phyloP scores from a whole-genome alignment of 2,797 vertebrate genomes.

The Dromococcyx pavoninus region DNA sequence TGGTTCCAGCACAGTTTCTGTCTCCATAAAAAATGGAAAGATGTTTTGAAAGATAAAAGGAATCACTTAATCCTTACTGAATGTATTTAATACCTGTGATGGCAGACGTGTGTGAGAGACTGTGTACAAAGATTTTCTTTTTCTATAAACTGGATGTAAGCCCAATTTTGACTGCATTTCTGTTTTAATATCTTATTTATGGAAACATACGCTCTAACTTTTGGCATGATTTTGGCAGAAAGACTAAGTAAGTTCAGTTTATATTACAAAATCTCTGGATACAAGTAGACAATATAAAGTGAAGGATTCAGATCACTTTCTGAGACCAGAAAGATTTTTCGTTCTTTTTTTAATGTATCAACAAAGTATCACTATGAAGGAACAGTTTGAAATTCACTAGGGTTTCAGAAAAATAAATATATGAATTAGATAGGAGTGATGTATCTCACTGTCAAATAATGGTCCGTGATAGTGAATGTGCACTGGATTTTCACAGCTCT shows the following conservation, averaged over 20 bases:
- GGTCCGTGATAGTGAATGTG: conserved; percentile 4
- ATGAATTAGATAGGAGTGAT: conserved; percentile 9
- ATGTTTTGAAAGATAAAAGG: background rate
- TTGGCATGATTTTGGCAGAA: background rate
- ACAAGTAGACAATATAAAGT: background rate
- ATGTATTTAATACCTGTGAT: background rate
- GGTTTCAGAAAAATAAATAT: conserved; percentile 13
- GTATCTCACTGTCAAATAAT: conserved; percentile 16
- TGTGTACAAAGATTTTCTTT: background rate
- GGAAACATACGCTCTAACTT: background rate
- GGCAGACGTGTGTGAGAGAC: background rate
- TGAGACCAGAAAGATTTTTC: background rate
- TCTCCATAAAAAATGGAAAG: background rate
- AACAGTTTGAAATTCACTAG: conserved; percentile 23
- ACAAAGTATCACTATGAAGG: background rate
- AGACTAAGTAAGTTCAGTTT: background rate
- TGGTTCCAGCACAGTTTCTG: background rate
- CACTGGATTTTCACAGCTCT: conserved; percentile 12
- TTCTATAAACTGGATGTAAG: background rate
- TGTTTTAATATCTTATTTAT: background rate
- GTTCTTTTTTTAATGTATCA: background rate
- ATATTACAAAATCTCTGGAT: background rate
- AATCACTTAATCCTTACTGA: background rate
- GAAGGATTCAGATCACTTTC: background rate
- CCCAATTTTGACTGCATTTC: background rate